Percentiles rank a stretch among this genome's conserved stretches.
Conservation (phyloP, 1,140 invertebrate species). For the Leptinotarsa undecemlineata region DNA sequence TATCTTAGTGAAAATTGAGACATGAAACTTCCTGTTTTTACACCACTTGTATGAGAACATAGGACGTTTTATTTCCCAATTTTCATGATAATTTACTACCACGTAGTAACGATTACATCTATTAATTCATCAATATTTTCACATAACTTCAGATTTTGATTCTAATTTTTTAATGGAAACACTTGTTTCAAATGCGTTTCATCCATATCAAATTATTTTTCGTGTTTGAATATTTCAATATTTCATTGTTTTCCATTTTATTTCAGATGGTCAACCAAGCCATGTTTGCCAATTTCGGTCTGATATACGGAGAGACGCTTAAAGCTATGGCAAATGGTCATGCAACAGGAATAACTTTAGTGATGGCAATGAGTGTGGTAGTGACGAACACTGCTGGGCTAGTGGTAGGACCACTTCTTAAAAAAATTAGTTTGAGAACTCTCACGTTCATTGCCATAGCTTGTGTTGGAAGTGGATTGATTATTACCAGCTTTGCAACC, state of each 20-base stretch:
- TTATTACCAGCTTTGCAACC: conserved; percentile 65
- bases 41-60: no score
- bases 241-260: not conserved
- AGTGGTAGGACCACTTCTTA: conserved; percentile 67
- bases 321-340: conserved; percentile 66
- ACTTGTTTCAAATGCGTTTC: no score
- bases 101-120: no score
- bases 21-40: no score
- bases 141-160: no score
- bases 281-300: conserved; percentile 71
- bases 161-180: no score
- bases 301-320: conserved; percentile 69
- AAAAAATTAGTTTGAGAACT: conserved; percentile 65
- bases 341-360: conserved; percentile 65
- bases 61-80: no score
- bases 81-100: no score
- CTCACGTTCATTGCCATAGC: conserved; percentile 65
- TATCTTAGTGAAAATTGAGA: no score
- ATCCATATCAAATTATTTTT: no score
- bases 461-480: conserved; percentile 64
- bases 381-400: conserved; percentile 72
- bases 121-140: no score
- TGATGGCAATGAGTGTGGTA: conserved; percentile 69
- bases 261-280: conserved; percentile 73
- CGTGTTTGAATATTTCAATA: no score